Evolutionary conservation across 30 jellyfish, hydroid and myxozoan species (phyloP), one percentile per base, ranked within the genome.

Genomic region (Catostylus mosaicus): DNA sequence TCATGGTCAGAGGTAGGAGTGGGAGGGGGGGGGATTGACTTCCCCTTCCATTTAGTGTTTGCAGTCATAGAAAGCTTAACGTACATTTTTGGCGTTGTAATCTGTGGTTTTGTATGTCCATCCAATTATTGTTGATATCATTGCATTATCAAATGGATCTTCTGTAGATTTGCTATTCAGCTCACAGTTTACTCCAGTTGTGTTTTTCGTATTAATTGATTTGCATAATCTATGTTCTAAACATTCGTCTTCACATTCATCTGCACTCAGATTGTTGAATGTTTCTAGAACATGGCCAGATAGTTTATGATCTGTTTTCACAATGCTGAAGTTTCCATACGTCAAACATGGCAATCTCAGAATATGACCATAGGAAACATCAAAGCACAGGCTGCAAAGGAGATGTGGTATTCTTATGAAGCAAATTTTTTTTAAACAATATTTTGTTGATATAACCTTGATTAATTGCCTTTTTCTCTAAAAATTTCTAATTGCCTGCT

Each of bases 271-370:
- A 27, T 26, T 23, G n/a, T 51, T 38, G 30, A 74, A 47, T 1
- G 61, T 27, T 27, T 32, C 36, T 61, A 74, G 34, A 5, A 59
- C 73, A 59, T 56, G 35, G 9, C 75, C 85, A 14, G 54, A 22
- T 2, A 74, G 75, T 7, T 18, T 51, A 61, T 2, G 12, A 4
- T 63, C 85, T 1, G 6, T 30, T n/a, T 52, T 54, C 61, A 46
- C 59, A n/a, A 74, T 51, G 75, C 85, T 54, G 61, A 74, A 74
- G 56, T 74, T 74, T 48, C 85, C 85, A 74, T 74, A 74, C 18
- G 30, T 56, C 60, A 26, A 7, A 63, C 85, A 74, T 5, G 85
- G 85, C 35, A 59, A 36, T 66, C 85, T 56, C 36, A 74, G 32
- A 32, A 72, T 72, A 29, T 45, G 52, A 6, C 67, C 83, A 22